Evolutionary conservation across 2,888 invertebrate species (phyloP), one percentile per base, ranked within the genome.

Genomic region (Helicoverpa assulta): DNA sequence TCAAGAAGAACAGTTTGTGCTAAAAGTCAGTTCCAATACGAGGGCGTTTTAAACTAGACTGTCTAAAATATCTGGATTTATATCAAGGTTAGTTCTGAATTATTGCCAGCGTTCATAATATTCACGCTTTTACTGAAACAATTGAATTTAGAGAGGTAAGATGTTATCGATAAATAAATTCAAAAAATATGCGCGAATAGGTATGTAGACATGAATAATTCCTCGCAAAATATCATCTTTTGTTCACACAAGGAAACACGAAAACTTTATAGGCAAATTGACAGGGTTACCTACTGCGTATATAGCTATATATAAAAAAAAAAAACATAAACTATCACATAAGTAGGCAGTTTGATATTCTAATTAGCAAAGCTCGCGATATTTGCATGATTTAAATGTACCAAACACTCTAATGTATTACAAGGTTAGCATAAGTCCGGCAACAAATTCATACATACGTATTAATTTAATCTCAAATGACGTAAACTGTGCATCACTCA

Each of bases 351-450:
- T 57, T 71, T 67, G 33, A 65, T 64, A 63, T 78, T 76, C 67
- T 72, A 76, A 76, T 67, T 54, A 66, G 56, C 60, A 26, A 18
- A 60, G 54, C 37, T 57, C 29, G 26, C 21, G 16, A 54, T 70
- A 64, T 62, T 73, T 60, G 59, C 53, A 62, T 55, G n/a, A 52
- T 70, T 73, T 53, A 43, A 26, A 62, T 73, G 58, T 73, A 52
- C 54, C 26, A 66, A 51, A 67, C 54, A 73, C 58, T 57, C 65
- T 67, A 72, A 81, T 63, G 72, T 72, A 61, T 67, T 55, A 70
- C 82, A 82, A 82, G 82, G 82, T 82, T 70, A 62, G 56, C 51
- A 72, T 80, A 75, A 70, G 67, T 67, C 68, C 76, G 65, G 67
- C 68, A 72, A 60, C 63, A 73, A 68, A 78, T 29, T 47, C 61